A percentile compares a stretch with the other conserved stretches of the same genome.
Evolutionary conservation across 2,113 vertebrate genomes (phyloP).

Genomic region (Cephalopterus ornatus): DNA sequence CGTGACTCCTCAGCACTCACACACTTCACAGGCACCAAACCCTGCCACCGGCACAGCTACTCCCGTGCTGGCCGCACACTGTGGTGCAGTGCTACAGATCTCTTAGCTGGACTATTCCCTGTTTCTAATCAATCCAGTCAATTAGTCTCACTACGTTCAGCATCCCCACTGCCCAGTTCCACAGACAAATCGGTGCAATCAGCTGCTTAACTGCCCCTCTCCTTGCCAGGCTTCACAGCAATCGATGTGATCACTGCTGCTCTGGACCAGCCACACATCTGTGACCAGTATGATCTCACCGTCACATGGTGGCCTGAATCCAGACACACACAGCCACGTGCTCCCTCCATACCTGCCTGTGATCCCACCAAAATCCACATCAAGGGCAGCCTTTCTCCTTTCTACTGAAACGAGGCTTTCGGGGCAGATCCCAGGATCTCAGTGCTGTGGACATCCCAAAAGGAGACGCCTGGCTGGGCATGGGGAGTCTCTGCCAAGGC

Average conservation of each 20-base stretch:
- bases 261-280: background rate
- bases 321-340: background rate
- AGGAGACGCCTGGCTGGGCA: background rate
- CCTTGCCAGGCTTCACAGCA: accelerated
- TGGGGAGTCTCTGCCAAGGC: accelerated
- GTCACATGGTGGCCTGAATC: background rate
- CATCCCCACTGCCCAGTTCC: background rate
- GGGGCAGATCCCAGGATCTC: background rate
- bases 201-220: background rate
- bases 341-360: background rate
- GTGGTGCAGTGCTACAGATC: background rate
- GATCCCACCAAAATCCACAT: background rate
- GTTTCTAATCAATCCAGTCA: background rate
- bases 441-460: background rate
- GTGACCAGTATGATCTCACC: background rate
- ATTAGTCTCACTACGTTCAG: background rate
- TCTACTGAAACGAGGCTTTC: accelerated
- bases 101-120: background rate
- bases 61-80: background rate
- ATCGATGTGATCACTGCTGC: background rate
- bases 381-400: background rate
- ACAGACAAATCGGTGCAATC: background rate
- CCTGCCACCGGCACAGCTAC: background rate
- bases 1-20: background rate
- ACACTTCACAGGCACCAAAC: background rate